These are phyloP conservation scores for Prunella strophiata DNA, from an alignment of 2,797 vertebrate species.

Conservation along the genomic window DNA sequence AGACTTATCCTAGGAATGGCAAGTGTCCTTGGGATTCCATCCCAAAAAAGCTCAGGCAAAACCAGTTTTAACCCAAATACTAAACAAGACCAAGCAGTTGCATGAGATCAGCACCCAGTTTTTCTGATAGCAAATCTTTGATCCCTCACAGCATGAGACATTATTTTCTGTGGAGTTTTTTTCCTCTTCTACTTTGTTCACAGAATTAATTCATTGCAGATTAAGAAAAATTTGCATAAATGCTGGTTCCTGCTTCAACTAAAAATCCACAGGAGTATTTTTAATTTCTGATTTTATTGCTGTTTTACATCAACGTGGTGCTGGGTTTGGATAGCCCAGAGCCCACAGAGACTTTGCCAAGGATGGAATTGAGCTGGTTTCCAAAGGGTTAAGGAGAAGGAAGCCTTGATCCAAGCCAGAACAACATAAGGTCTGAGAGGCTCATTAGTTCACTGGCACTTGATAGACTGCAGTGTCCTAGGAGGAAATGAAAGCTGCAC, in stretches of 20 bases:
- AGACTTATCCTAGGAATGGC: neutral
- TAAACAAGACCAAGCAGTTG: neutral
- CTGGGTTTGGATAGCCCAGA: neutral
- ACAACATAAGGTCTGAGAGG: slow-evolving; percentile 80
- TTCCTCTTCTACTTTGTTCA: neutral
- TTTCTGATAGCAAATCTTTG: neutral
- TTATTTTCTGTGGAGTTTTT: neutral
- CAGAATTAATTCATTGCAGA: neutral
- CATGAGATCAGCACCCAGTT: neutral
- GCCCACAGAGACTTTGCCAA: neutral
- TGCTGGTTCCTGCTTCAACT: neutral
- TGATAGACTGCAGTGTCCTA: slow-evolving; percentile 67
- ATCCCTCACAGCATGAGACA: neutral
- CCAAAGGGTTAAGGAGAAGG: slow-evolving; percentile 52
- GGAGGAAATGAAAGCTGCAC: slow-evolving; percentile 77
- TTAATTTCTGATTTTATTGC: neutral
- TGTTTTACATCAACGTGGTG: neutral
- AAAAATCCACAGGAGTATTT: neutral
- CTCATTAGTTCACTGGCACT: slow-evolving; percentile 82
- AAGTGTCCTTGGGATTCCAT: neutral
- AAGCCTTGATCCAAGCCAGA: slow-evolving; percentile 70
- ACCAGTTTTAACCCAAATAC: neutral
- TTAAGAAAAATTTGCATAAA: neutral
- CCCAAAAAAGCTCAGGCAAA: neutral
- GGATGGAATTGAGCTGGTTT: neutral